Evolutionary conservation across 2,113 vertebrate species (phyloP), one percentile per base, ranked within the genome.

Genomic region (Psilopogon haemacephalus): DNA sequence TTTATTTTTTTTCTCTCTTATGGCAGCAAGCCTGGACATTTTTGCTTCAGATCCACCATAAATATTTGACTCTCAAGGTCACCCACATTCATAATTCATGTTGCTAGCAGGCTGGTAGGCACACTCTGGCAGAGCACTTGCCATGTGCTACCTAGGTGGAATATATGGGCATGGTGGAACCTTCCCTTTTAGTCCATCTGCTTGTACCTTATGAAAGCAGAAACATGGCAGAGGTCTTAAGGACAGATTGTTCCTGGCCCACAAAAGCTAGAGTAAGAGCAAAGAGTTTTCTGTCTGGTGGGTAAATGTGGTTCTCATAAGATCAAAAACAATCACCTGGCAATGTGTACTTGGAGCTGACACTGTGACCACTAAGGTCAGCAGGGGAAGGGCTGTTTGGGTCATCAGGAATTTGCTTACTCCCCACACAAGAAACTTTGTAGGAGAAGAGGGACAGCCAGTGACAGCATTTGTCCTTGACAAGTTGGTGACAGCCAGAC

Each of bases 11-110:
- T 40, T 72, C 88, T 82, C 74, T 81, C 58, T 17, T 44, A 59
- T 97, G 97, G 97, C 97, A 97, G 44, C 42, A 90, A 95, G 97
- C 97, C 97, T 97, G 89, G 95, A 97, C 86, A 94, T 97, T 97
- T 97, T 96, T 98, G 97, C 97, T 97, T 95, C 75, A 21, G 78
- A 89, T 98, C 95, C 97, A 97, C 76, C 82, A 94, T 97, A 98
- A 98, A 97, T 94, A 97, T 96, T 97, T 96, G 90, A 96, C 93
- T 97, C 88, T 97, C 84, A 80, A 95, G 86, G 86, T 91, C 96
- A 96, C 89, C 88, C 93, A 97, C 88, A 94, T 90, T 86, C 89
- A 78, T 95, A 89, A 97, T 93, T 97, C 88, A 97, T 96, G 95
- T 91, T 89, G 72, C 87, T 89, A 88, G 70, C 84, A 87, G 83